Evolutionary conservation across 2,888 invertebrate species (phyloP), one percentile per base, ranked within the genome.

Genomic region (Heliconius sara): DNA sequence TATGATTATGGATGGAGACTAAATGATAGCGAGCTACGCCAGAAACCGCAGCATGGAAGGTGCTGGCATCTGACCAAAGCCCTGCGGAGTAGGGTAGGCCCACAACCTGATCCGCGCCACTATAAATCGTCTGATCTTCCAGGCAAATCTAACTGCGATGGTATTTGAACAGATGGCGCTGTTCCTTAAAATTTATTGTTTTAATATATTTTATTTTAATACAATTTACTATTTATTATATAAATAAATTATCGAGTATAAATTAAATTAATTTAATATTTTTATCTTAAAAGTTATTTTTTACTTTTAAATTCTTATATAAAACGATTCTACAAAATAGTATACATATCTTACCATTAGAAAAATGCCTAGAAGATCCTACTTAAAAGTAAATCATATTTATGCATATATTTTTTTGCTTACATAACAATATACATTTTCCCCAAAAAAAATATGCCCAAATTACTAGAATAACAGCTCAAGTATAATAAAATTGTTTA

Each of bases 1-100:
- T 90, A 87, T 86, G 85, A 86, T 34, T 88, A 91, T 72, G 91
- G 91, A 5, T 91, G 91, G 91, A 85, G 91, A 19, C 80, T 89
- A 80, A 83, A 85, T 12, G 91, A 91, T 57, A 89, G 88, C 79
- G 82, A 74, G 13, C 27, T 88, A 27, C 83, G 78, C 25, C 84
- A 87, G 57, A 85, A 81, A 60, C 83, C 86, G 0, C 67, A 79
- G 80, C 85, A 84, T 72, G 89, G 89, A 0, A 85, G 89, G 80
- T 87, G 85, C 84, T 89, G 89, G 89, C 86, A 86, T 79, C 85
- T 92, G 39, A 87, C 86, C 10, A 88, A 86, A 67, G 82, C 87
- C 19, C 68, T 90, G 65, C 83, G 83, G n/a, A 85, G 77, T 79
- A 86, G 89, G 13, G 89, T 89, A 1, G 91, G 91, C 0, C 89